phyloP scores from a whole-genome alignment of 2,888 invertebrate species.

The Macaria liturata region DNA sequence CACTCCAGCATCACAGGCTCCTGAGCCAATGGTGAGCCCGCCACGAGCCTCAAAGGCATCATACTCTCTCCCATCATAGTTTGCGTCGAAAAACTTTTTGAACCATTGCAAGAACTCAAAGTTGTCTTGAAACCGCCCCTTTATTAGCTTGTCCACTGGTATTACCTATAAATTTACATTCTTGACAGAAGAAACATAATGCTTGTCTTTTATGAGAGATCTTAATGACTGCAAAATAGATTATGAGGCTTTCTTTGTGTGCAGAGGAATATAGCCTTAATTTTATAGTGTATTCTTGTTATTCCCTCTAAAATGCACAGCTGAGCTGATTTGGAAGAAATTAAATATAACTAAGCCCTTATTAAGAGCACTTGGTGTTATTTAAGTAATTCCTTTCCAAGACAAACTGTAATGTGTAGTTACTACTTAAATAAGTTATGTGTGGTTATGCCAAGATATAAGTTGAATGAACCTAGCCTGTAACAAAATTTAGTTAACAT shows the following conservation, averaged over 20 bases:
- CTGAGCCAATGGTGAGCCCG: conserved; percentile 90
- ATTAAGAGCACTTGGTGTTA: too few species aligned
- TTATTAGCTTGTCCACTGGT: conserved; percentile 99
- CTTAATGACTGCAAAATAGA: neutral
- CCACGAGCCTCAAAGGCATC: conserved; percentile 95
- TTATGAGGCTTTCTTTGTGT: too few species aligned
- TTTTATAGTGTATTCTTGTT: too few species aligned
- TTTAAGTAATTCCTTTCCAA: too few species aligned
- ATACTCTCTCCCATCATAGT: conserved; percentile 99
- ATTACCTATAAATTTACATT: conserved; percentile 90
- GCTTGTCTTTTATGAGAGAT: too few species aligned
- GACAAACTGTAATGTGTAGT: too few species aligned
- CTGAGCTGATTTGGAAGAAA: too few species aligned
- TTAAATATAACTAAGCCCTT: too few species aligned
- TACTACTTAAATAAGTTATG: too few species aligned
- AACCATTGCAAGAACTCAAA: conserved; percentile 99
- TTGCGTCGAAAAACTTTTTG: conserved; percentile 99
- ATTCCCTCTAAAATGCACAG: too few species aligned
- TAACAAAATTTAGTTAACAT: conserved; percentile 4
- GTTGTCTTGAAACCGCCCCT: conserved; percentile 99
- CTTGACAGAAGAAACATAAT: conserved; percentile 8
- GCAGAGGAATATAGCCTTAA: too few species aligned
- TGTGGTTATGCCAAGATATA: too few species aligned
- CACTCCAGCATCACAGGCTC: conserved; percentile 80
- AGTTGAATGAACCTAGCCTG: neutral